Base-by-base conservation (phyloP, 2,113 vertebrate genomes). In the Anhinga rufa region DNA sequence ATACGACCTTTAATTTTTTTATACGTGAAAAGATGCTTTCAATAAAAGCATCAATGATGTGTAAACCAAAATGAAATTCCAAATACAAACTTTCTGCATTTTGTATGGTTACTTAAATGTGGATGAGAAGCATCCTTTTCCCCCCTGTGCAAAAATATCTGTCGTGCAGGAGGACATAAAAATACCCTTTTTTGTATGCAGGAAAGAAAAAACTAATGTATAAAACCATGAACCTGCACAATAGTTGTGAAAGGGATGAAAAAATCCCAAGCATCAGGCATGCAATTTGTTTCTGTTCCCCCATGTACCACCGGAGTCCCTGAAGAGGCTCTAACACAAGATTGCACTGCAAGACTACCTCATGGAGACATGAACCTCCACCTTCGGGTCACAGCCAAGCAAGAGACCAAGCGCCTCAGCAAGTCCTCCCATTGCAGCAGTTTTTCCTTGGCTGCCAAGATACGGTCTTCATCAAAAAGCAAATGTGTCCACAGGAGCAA, bases 401-500 rank as follows among this genome's bases (percentile, higher is more conserved):
- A 34, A 62, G 80, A 86, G n/a, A 44, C 40, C 44, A 15, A 38
- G 70, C 0, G 2, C 79, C 36, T 62, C 2, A 4, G 44, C 15
- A 13, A 25, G 77, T 36, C 29, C 55, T 64, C 54, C 46, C 12
- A 0, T 24, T 19, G 34, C 58, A 62, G 40, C 29, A 15, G 46
- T 14, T 72, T 29, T 6, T 51, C 74, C 69, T 38, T 8, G 17
- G 19, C 77, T 69, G 64, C 12, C 36, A 49, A 38, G 49, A 44
- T 6, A 57, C 5, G 7, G 8, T 6, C 68, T 57, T 38, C 40
- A 32, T 38, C 89, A 72, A 66, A 80, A 49, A 82, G 40, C 26
- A 25, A 71, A 62, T 0, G 2, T 1, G 0, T 21, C 51, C 57
- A 52, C 36, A 6, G n/a, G 44, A 42, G 22, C 31, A 17, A 42